phyloP scores from a whole-genome alignment of 2,797 vertebrate genomes.

The Chrosomus eos region DNA sequence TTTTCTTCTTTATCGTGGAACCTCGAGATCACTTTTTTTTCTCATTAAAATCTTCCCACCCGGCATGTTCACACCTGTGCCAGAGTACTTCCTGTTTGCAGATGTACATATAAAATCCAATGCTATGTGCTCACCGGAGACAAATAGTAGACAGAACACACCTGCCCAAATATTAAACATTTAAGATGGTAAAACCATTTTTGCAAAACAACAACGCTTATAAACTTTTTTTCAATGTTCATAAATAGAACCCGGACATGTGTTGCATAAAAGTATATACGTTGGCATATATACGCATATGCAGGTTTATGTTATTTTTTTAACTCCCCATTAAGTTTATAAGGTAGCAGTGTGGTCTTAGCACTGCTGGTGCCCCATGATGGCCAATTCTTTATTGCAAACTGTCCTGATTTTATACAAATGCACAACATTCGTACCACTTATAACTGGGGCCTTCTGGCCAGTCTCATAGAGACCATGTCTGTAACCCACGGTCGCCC shows the following conservation, averaged over 20 bases:
- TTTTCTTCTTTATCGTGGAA: slow-evolving; percentile 62
- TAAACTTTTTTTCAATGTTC: slow-evolving; percentile 86
- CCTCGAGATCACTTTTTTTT: slow-evolving; percentile 83
- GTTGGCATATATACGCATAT: slow-evolving; percentile 77
- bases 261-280: slow-evolving; percentile 78
- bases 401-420: slow-evolving; percentile 99
- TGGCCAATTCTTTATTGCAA: slow-evolving; percentile 92
- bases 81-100: slow-evolving; percentile 87
- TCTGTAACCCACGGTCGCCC: slow-evolving; percentile 95
- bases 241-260: slow-evolving; percentile 92
- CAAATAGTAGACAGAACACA: slow-evolving; percentile 85
- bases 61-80: slow-evolving; percentile 86
- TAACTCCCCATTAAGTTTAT: slow-evolving; percentile 84
- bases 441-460: slow-evolving; percentile 98
- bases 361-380: slow-evolving; percentile 95
- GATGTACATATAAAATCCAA: slow-evolving; percentile 94
- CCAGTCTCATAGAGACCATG: slow-evolving; percentile 99
- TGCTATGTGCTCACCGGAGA: slow-evolving; percentile 92
- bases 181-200: slow-evolving; percentile 95
- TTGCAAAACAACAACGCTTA: slow-evolving; percentile 87
- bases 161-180: slow-evolving; percentile 95
- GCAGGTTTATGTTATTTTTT: slow-evolving; percentile 69
- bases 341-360: slow-evolving; percentile 95
- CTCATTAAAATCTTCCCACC: slow-evolving; percentile 87
- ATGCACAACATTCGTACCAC: slow-evolving; percentile 99